phyloP scores from a whole-genome alignment of 1,140 invertebrate genomes.

The Physella acuta region DNA sequence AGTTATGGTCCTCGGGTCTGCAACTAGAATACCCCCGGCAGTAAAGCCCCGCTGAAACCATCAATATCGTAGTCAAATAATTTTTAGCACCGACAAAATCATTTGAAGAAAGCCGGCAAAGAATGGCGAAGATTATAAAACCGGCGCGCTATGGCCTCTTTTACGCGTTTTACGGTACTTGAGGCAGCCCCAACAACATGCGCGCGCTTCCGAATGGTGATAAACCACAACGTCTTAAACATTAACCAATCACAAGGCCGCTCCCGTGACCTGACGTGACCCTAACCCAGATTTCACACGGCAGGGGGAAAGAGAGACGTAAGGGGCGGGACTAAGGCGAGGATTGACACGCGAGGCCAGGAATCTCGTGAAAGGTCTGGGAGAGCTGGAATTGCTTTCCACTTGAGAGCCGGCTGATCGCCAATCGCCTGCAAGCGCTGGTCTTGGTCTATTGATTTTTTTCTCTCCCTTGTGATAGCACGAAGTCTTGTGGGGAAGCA shows the following conservation, averaged over 20 bases:
- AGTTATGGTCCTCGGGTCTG: slow-evolving; percentile 9
- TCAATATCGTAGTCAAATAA: slow-evolving; percentile 14
- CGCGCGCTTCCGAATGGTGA: slow-evolving; percentile 9
- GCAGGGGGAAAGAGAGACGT: no score
- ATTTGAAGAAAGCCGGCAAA: slow-evolving; percentile 16
- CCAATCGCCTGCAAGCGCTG: no score
- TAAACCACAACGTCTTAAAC: slow-evolving; percentile 11
- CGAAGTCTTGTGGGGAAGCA: no score
- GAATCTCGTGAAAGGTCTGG: no score
- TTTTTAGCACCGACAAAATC: slow-evolving; percentile 20
- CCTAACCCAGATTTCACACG: neutral
- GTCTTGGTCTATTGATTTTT: no score
- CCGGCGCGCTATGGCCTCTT: slow-evolving; percentile 6
- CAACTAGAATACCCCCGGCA: slow-evolving; percentile 17
- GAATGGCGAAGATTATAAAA: slow-evolving; percentile 15
- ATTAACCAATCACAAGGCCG: slow-evolving; percentile 12
- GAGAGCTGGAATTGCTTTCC: no score
- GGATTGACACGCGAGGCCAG: no score
- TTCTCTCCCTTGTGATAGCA: no score
- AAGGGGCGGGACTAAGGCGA: no score
- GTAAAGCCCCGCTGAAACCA: slow-evolving; percentile 19
- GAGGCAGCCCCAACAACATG: neutral
- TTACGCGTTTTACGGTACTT: neutral
- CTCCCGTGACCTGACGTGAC: slow-evolving; percentile 18
- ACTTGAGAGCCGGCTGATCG: no score